phyloP scores from a whole-genome alignment of 1,140 invertebrate species.

The Drosophila parabipectinata region DNA sequence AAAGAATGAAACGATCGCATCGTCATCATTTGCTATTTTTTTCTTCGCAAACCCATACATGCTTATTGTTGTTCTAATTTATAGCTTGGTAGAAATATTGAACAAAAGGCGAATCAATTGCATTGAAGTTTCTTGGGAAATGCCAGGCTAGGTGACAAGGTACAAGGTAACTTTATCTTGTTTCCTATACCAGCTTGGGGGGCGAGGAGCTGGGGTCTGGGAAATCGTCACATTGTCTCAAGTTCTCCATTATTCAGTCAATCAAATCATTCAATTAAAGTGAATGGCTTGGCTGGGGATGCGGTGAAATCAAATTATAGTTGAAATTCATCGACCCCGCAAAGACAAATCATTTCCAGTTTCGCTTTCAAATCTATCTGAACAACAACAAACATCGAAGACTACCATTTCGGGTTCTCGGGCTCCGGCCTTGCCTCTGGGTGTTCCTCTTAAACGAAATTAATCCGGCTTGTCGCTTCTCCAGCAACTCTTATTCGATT shows the following conservation, averaged over 20 bases:
- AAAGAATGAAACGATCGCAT: constrained; percentile 18
- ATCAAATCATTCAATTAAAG: constrained; percentile 10
- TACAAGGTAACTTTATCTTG: not conserved
- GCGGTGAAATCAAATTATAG: too few relatives aligned
- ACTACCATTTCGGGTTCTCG: constrained; percentile 9
- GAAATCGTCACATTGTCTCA: constrained; percentile 1
- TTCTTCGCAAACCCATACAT: not conserved
- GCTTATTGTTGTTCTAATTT: constrained; percentile 32
- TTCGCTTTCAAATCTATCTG: constrained; percentile 24
- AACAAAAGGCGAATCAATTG: constrained; percentile 39
- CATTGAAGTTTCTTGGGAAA: constrained; percentile 2
- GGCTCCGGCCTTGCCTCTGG: constrained; percentile 24
- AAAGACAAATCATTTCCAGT: constrained; percentile 10
- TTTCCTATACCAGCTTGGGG: not conserved
- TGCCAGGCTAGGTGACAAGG: not conserved
- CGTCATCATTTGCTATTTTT: constrained; percentile 19
- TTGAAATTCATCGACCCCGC: not conserved
- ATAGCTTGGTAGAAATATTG: constrained; percentile 6
- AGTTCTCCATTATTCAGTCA: constrained; percentile 16
- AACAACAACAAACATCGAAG: not conserved
- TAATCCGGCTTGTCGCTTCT: constrained; percentile 15
- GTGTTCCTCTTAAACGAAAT: constrained; percentile 2
- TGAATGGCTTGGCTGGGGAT: constrained; percentile 6
- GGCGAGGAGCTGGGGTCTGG: not conserved
- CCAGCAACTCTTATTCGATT: not conserved